Evolutionary conservation across 2,888 invertebrate genomes (phyloP).

Genomic region (Tanaodytes sp.): DNA sequence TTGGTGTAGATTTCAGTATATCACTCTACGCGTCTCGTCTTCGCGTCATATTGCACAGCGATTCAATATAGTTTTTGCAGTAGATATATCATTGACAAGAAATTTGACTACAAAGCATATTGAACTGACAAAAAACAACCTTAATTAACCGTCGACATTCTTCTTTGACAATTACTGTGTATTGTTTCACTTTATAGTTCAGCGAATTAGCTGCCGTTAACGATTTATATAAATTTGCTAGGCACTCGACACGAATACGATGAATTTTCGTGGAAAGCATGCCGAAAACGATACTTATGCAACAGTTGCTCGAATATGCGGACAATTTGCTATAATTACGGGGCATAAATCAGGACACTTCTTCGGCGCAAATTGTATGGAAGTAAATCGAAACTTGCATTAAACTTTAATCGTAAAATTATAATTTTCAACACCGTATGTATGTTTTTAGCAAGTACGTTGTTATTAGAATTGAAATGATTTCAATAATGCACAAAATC

Average conservation of each 20-base stretch:
- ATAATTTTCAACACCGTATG: no score
- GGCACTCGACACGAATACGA: slow-evolving; percentile 10
- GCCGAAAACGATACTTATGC: slow-evolving; percentile 2
- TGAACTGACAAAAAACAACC: neutral
- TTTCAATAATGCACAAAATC: no score
- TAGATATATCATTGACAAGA: no score
- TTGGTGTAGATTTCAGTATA: no score
- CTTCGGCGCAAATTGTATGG: no score
- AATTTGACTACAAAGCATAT: neutral
- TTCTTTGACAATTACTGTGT: slow-evolving; percentile 5
- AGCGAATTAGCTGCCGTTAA: neutral
- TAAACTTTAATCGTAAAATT: no score
- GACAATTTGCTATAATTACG: slow-evolving; percentile 10
- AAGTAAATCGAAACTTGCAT: no score
- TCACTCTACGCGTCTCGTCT: no score
- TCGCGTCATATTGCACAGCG: no score
- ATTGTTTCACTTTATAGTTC: neutral
- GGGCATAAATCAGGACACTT: neutral
- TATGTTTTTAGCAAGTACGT: no score
- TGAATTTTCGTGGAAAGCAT: slow-evolving; percentile 8
- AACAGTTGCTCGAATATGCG: slow-evolving; percentile 16
- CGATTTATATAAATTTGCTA: slow-evolving; percentile 6
- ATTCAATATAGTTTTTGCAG: no score
- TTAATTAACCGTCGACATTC: neutral
- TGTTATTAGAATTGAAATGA: no score